Conservation (phyloP, 1,140 invertebrate species). For the Bombyx mori region DNA sequence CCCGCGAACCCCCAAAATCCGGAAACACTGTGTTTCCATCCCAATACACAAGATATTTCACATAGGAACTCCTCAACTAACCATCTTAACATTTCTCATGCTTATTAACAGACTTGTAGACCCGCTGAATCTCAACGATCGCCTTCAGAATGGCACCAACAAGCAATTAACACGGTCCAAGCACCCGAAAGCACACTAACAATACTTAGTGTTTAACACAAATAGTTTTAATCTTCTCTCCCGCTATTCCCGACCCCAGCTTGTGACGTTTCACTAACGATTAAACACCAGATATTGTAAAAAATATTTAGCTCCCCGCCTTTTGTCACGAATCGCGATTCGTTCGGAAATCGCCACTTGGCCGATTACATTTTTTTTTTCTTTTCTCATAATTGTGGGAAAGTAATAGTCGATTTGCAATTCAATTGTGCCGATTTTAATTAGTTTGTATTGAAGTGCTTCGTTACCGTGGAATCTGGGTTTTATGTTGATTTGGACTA, state of each 20-base stretch:
- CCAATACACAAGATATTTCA: too few relatives aligned
- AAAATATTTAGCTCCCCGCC: conserved; percentile 17
- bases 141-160: conserved; percentile 7
- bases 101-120: conserved; percentile 16
- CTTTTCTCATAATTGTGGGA: conserved; percentile 59
- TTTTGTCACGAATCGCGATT: conserved; percentile 34
- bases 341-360: conserved; percentile 45
- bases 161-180: conserved; percentile 14
- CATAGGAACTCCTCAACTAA: too few relatives aligned
- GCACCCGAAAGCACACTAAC: conserved; percentile 25
- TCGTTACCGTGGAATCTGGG: too few relatives aligned
- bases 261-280: conserved; percentile 39
- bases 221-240: conserved; percentile 49
- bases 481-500: too few relatives aligned
- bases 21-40: too few relatives aligned
- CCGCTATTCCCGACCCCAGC: conserved; percentile 18
- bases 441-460: conserved; percentile 2
- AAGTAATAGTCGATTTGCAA: conserved; percentile 44
- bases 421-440: conserved; percentile 43
- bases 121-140: conserved; percentile 8
- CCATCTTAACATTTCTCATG: conserved; percentile 32
- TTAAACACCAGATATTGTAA: conserved; percentile 36
- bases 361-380: conserved; percentile 12
- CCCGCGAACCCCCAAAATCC: too few relatives aligned
- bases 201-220: conserved; percentile 47